Conservation (phyloP, 2,113 vertebrate genomes). For the Pseudopipra pipra region DNA sequence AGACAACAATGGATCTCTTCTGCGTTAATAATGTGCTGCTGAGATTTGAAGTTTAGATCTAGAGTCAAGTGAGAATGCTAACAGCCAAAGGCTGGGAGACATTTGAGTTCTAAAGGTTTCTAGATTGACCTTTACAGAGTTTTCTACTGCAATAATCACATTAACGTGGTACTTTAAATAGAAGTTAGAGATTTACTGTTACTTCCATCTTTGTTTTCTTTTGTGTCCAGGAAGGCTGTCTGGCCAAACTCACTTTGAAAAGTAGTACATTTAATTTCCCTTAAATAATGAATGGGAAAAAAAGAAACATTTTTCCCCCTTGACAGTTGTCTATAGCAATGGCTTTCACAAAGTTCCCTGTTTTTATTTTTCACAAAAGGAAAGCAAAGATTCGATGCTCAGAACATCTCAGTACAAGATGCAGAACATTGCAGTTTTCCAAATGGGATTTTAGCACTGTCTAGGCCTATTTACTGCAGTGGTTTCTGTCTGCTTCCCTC, state of each 20-base stretch:
- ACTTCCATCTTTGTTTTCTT: neutral
- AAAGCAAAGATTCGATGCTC: neutral
- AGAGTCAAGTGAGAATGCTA: neutral
- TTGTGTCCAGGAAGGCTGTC: neutral
- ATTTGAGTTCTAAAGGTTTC: neutral
- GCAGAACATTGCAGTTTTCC: neutral
- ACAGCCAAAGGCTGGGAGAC: neutral
- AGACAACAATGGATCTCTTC: rapidly evolving
- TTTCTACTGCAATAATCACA: neutral
- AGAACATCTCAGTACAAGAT: neutral
- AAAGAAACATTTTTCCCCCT: neutral
- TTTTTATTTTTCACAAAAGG: neutral
- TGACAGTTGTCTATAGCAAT: neutral
- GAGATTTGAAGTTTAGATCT: neutral
- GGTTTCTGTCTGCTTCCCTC: neutral
- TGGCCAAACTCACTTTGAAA: neutral
- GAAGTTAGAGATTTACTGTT: neutral
- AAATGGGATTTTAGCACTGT: neutral
- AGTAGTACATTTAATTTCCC: neutral
- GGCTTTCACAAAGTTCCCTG: neutral
- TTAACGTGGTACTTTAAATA: neutral
- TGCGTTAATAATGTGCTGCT: neutral
- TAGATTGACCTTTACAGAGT: neutral
- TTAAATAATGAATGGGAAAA: neutral
- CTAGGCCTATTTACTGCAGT: neutral